Evolutionary conservation across 2,888 invertebrate species (phyloP).

Genomic region (Dioctria rufipes): DNA sequence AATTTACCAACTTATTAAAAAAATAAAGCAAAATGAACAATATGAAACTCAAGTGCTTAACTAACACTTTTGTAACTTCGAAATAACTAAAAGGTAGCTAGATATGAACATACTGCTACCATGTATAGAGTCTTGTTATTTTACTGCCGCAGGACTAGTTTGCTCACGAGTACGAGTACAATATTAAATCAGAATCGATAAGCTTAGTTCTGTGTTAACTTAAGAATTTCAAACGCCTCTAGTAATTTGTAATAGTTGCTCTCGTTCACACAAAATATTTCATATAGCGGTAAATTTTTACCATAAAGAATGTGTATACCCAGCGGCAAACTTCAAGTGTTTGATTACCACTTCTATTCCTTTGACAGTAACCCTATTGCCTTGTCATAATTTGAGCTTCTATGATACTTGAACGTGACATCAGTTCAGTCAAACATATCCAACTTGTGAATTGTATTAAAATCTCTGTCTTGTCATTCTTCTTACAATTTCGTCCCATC

Average conservation of each 20-base stretch:
- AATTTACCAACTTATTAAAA: no score
- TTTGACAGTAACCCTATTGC: not conserved
- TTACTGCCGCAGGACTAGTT: no score
- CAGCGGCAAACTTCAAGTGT: not conserved
- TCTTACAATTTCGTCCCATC: not conserved
- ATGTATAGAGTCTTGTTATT: no score
- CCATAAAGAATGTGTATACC: not conserved
- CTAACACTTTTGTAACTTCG: no score
- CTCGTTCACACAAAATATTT: not conserved
- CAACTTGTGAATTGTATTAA: conserved; percentile 30
- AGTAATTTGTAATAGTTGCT: not conserved
- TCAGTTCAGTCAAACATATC: not conserved
- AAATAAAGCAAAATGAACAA: no score
- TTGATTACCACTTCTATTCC: not conserved
- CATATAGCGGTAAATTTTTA: not conserved
- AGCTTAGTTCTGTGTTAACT: not conserved
- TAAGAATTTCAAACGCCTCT: not conserved
- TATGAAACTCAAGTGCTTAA: no score
- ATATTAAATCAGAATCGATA: not conserved
- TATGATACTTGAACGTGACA: conserved; percentile 18
- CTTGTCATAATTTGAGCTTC: conserved; percentile 10
- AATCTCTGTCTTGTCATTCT: conserved; percentile 11
- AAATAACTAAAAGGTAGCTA: no score
- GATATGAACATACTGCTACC: no score
- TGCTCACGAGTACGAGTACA: no score